A percentile compares a stretch with the other conserved stretches of the same genome.
phyloP scores from a whole-genome alignment of 2,113 vertebrate genomes.

The Pygoscelis antarcticus region DNA sequence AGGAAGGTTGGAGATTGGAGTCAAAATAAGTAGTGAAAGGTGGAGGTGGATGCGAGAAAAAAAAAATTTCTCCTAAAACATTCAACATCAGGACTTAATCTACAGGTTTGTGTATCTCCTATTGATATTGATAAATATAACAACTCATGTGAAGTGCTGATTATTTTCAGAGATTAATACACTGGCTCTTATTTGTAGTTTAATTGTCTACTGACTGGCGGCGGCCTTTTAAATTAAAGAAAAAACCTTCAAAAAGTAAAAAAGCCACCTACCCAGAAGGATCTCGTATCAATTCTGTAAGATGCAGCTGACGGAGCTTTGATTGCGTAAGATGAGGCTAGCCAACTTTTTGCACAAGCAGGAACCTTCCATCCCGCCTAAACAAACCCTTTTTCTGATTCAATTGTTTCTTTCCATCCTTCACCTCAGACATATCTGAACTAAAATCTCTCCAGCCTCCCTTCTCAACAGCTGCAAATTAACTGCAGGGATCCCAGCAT shows the following conservation, averaged over 20 bases:
- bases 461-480: slow-evolving; percentile 30
- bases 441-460: not conserved
- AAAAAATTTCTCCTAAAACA: not conserved
- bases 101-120: not conserved
- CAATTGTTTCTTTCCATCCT: not conserved
- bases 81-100: not conserved
- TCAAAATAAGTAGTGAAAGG: not conserved
- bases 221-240: not conserved
- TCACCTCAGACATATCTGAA: not conserved
- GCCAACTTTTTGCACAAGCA: not conserved
- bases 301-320: not conserved
- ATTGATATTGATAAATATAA: not conserved
- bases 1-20: not conserved
- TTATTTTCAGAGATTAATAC: not conserved
- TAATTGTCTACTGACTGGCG: not conserved
- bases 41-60: not conserved
- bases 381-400: not conserved
- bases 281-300: not conserved
- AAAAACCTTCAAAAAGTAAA: not conserved
- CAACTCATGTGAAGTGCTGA: not conserved
- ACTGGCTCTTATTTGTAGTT: not conserved
- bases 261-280: not conserved
- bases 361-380: not conserved
- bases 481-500: not conserved
- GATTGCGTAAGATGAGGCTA: not conserved